Percentiles rank a stretch among this genome's conserved stretches.
Conservation (phyloP, 2,113 vertebrate species). For the Microcebus lehilahytsara region DNA sequence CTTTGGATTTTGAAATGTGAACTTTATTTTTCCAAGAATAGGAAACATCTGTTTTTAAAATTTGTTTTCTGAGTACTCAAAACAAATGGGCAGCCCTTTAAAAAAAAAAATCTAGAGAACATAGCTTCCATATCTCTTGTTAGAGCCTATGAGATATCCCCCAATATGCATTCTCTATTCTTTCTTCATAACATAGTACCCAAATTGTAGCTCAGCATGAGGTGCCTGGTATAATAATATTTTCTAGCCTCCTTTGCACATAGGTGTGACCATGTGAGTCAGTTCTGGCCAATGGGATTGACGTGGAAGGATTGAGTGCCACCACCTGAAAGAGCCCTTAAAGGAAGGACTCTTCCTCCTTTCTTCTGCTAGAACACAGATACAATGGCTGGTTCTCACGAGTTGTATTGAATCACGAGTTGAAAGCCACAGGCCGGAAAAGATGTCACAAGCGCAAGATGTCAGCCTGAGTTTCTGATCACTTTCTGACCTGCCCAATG, state of each 20-base stretch:
- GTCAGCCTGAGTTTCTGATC: neutral
- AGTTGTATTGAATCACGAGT: neutral
- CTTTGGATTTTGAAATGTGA: slow-evolving; percentile 4
- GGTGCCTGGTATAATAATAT: neutral
- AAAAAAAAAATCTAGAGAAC: neutral
- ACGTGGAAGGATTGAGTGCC: neutral
- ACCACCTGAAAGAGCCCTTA: neutral
- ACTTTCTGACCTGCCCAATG: neutral
- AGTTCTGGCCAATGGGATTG: neutral
- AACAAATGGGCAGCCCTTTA: neutral
- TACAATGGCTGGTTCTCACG: neutral
- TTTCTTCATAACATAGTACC: neutral
- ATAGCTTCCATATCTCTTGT: neutral
- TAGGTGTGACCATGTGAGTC: neutral
- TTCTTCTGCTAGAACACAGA: neutral
- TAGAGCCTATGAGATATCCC: neutral
- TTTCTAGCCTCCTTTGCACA: neutral
- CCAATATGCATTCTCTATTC: neutral
- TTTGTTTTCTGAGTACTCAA: neutral
- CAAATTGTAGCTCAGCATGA: neutral
- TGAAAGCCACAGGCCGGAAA: neutral
- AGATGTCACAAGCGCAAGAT: neutral
- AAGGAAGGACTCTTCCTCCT: neutral
- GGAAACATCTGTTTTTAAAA: neutral
- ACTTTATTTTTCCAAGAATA: slow-evolving; percentile 10